Conservation (phyloP, 2,888 invertebrate genomes). For the Drosophila quasianomalipes region DNA sequence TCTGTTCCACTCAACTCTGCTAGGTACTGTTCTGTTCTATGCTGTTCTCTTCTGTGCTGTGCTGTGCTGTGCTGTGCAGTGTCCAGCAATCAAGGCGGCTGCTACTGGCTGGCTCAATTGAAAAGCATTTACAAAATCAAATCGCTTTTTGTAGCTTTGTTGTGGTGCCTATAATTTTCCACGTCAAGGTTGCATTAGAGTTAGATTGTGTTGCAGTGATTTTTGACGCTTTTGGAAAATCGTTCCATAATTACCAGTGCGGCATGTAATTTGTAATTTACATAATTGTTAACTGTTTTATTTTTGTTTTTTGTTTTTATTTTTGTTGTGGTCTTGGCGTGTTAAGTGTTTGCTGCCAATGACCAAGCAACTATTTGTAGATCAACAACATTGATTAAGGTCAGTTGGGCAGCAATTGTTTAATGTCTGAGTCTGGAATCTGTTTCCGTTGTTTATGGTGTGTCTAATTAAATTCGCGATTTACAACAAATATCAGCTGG, state of each 20-base stretch:
- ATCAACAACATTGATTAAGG: slow-evolving; percentile 75
- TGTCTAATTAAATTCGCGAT: slow-evolving; percentile 55
- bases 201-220: slow-evolving; percentile 68
- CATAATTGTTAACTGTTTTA: slow-evolving; percentile 59
- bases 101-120: slow-evolving; percentile 33
- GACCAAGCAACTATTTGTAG: slow-evolving; percentile 49
- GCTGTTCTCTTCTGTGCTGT: background rate
- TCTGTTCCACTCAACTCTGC: slow-evolving; percentile 35
- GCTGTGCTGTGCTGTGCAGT: background rate
- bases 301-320: background rate
- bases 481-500: slow-evolving; percentile 3
- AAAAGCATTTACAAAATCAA: slow-evolving; percentile 40
- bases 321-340: slow-evolving; percentile 25
- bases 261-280: slow-evolving; percentile 79
- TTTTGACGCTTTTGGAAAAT: slow-evolving; percentile 75
- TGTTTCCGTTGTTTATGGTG: slow-evolving; percentile 58
- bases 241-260: slow-evolving; percentile 75
- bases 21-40: slow-evolving; percentile 9
- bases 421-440: slow-evolving; percentile 9
- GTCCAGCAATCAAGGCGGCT: slow-evolving; percentile 34
- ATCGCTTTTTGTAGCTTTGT: slow-evolving; percentile 6
- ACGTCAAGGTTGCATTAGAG: slow-evolving; percentile 63
- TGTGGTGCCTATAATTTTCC: slow-evolving; percentile 60
- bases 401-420: slow-evolving; percentile 30
- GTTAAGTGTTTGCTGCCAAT: slow-evolving; percentile 27